Base-by-base conservation (phyloP, 2,113 vertebrate species). In the Hirundichthys speculiger region DNA sequence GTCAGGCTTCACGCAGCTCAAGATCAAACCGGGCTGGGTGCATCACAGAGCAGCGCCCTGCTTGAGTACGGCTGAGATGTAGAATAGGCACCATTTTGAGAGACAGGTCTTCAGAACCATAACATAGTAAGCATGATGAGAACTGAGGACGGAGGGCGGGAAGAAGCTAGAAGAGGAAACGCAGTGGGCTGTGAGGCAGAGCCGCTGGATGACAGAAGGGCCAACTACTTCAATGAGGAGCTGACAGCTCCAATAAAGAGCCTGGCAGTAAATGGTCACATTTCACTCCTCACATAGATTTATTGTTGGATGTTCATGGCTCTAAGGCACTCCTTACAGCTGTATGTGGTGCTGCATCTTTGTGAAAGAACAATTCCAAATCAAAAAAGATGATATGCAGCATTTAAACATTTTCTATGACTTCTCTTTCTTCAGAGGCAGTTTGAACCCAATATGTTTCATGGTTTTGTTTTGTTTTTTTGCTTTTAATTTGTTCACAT, bases 191-290 rank as follows among this genome's bases (percentile, higher is more conserved):
- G 60, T 13, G 60, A 59, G 49, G 60, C 48, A 51, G 51, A 75
- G 53, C 30, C 27, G 43, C 56, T 52, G 52, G 68, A 49, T 56
- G 75, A 61, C 53, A 12, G 47, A 64, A 27, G 10, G 39, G 62
- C 20, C 73, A 52, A 64, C 63, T 57, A 22, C 65, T 63, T 77
- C 76, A 73, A 73, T 65, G 64, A 79, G 64, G 63, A 60, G 61
- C 66, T 70, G 69, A 79, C 76, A 77, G 66, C 72, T 56, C 61
- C 49, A 48, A 24, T 66, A 68, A 66, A 64, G 52, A 56, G 53
- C 64, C 16, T 69, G 59, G 58, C 73, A 77, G 74, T 75, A 66
- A 75, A 68, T 57, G 64, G 55, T 52, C 40, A 45, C 24, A 62
- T 47, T 53, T 54, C 40, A 22, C 38, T 45, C 70, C 30, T 54